These are phyloP conservation scores for Pyrrhura leucotis DNA, from an alignment of 2,797 vertebrate genomes.

Conservation along the genomic window DNA sequence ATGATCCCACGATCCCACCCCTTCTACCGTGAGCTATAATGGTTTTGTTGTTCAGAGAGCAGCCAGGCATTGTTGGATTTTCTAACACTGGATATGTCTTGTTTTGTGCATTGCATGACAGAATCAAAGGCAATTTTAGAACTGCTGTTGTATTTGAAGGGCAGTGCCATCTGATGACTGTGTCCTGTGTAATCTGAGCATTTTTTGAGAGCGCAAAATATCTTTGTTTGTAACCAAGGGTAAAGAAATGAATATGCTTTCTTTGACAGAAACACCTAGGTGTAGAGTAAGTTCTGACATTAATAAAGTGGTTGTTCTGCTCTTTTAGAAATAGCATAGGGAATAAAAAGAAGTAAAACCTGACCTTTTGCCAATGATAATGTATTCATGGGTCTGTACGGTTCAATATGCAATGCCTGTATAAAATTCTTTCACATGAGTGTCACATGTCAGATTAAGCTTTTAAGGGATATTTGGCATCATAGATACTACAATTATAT, in stretches of 20 bases:
- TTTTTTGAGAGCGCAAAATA: not conserved
- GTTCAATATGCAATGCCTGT: not conserved
- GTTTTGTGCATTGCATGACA: not conserved
- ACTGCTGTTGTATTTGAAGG: not conserved
- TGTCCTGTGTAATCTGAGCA: not conserved
- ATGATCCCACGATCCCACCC: not conserved
- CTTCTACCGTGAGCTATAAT: not conserved
- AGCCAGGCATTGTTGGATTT: not conserved
- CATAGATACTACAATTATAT: conserved; percentile 2
- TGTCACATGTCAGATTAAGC: conserved; percentile 38
- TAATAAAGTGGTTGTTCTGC: not conserved
- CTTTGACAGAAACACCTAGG: not conserved
- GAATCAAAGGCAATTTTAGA: not conserved
- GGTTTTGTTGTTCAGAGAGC: not conserved
- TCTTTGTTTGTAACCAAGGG: not conserved
- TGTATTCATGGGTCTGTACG: not conserved
- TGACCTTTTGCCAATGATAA: conserved; percentile 35
- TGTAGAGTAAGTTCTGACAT: not conserved
- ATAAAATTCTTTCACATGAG: not conserved
- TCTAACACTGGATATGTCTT: not conserved
- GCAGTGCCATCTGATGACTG: not conserved
- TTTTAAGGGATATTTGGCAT: conserved; percentile 22
- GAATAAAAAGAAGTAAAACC: not conserved
- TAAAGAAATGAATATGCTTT: not conserved
- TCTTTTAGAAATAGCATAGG: not conserved